Base-by-base conservation (phyloP, 2,113 vertebrate species). In the Megaleporinus macrocephalus region DNA sequence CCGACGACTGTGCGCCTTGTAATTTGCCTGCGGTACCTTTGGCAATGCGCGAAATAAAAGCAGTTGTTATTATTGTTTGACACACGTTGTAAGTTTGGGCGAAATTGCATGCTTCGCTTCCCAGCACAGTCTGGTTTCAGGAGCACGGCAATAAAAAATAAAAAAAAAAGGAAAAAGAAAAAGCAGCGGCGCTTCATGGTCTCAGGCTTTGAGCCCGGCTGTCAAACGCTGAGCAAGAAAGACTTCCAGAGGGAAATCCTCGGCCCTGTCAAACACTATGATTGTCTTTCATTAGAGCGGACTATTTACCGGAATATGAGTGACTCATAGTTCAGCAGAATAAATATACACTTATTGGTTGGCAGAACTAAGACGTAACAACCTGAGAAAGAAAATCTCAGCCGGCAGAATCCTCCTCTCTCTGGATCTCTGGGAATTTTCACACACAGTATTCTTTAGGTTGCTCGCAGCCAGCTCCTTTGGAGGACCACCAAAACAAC, bases 1-100 rank as follows among this genome's bases (percentile, higher is more conserved):
- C 59, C 41, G 73, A 51, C 83, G 86, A 76, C 83, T 71, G 5
- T 9, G 84, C 79, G 82, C 79, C 84, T 26, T 86, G 74, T 87
- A 83, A 92, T 86, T 89, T 89, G 85, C 83, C 36, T 55, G 81
- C 63, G 73, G 29, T 84, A 73, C 18, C 47, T 88, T 81, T 86
- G 75, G 83, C 79, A 13, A 51, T 22, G 55, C 29, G 59, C 61
- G 74, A 88, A 69, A 84, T 87, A 83, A 85, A 88, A 89, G 87
- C 86, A 90, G 85, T 86, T 92, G 89, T 90, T 84, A 51, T 36
- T 68, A 51, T 36, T 68, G 78, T 83, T 83, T 29, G 72, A 86
- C 87, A 76, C 75, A 80, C 87, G 88, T 87, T 83, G 80, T 75
- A 87, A 16, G 53, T 82, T 77, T 61, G 65, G n/a, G 44, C 70